These are phyloP conservation scores for Halcyon badia DNA, from an alignment of 2,797 vertebrate genomes.

Conservation along the genomic window DNA sequence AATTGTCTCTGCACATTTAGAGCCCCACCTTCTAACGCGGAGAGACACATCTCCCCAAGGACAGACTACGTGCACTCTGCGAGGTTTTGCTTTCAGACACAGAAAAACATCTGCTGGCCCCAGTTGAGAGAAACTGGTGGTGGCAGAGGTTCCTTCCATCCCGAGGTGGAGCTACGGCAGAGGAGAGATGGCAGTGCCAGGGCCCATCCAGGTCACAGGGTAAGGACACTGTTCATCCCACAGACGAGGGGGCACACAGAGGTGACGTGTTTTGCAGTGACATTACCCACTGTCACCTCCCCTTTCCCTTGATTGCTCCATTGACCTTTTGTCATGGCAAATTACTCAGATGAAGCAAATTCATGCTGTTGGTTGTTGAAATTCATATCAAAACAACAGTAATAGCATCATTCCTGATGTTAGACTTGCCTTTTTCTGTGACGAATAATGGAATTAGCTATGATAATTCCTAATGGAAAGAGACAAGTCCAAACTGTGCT, in stretches of 20 bases:
- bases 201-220: background rate
- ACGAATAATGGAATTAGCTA: background rate
- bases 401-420: background rate
- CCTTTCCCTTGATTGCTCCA: background rate
- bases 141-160: background rate
- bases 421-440: background rate
- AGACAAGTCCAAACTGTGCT: background rate
- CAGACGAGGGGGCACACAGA: background rate
- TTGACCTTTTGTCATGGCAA: conserved; percentile 16
- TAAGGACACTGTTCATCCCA: background rate
- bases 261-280: background rate
- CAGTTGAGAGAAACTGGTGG: background rate
- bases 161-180: background rate
- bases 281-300: background rate
- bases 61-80: background rate
- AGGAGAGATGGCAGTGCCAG: background rate
- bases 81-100: background rate
- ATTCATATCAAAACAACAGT: background rate
- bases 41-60: conserved; percentile 1
- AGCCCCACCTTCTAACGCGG: background rate
- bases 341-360: background rate
- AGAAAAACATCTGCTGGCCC: background rate
- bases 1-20: background rate
- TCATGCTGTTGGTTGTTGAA: background rate
- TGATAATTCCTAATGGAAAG: background rate